These are phyloP conservation scores for Pyrrhosoma nymphula DNA, from an alignment of 2,888 invertebrate genomes.

Conservation along the genomic window DNA sequence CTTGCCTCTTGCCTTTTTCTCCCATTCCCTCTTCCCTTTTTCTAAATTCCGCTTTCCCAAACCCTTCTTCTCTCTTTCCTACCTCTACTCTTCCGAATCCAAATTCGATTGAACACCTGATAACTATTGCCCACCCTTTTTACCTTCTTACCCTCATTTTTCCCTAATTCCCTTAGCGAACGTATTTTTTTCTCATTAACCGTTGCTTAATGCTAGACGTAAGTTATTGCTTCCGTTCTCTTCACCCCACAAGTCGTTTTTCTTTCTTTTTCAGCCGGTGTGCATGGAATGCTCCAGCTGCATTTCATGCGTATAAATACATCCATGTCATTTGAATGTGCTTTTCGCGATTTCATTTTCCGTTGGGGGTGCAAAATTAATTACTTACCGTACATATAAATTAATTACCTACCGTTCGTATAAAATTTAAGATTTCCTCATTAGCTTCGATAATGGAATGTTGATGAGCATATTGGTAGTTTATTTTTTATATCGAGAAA, in stretches of 20 bases:
- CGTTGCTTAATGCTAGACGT: neutral
- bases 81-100: neutral
- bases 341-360: neutral
- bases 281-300: neutral
- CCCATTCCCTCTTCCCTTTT: neutral
- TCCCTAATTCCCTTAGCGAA: neutral
- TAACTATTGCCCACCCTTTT: neutral
- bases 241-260: neutral
- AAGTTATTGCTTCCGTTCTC: neutral
- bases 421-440: no score
- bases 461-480: no score
- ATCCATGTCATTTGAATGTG: neutral
- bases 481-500: no score
- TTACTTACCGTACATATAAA: neutral
- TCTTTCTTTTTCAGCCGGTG: neutral
- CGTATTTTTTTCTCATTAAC: neutral
- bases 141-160: neutral
- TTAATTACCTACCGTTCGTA: no score
- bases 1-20: neutral
- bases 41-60: neutral
- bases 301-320: neutral
- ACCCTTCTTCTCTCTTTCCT: neutral
- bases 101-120: constrained; percentile 20
- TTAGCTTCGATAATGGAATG: no score
- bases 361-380: neutral